Evolutionary conservation across 2,113 vertebrate species (phyloP).

Genomic region (Laticauda laticaudata): DNA sequence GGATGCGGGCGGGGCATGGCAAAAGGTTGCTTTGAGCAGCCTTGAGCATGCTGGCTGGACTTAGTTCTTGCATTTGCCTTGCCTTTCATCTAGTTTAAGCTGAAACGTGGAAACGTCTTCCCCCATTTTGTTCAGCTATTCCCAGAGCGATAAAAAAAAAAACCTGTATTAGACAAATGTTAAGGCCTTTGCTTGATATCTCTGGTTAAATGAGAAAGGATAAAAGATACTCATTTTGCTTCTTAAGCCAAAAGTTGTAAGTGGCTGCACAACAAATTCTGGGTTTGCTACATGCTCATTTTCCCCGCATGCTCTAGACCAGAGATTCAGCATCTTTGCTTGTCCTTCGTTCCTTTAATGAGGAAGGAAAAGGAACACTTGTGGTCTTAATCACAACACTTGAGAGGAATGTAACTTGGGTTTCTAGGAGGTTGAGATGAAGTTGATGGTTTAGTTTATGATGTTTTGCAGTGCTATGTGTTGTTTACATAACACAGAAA

Average conservation of each 20-base stretch:
- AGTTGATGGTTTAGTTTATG: neutral
- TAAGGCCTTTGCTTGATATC: neutral
- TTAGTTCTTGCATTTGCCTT: neutral
- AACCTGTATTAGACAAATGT: neutral
- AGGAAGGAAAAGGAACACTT: neutral
- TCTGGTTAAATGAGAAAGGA: neutral
- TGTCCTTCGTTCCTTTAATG: neutral
- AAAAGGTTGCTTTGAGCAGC: neutral
- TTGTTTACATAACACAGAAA: neutral
- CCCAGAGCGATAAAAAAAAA: neutral
- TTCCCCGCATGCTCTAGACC: neutral
- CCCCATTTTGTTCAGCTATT: neutral
- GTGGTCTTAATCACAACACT: neutral
- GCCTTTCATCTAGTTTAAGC: neutral
- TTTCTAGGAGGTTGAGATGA: neutral
- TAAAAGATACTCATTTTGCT: neutral
- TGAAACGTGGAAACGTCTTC: neutral
- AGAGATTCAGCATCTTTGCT: neutral
- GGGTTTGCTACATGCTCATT: neutral
- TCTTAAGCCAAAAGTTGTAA: neutral
- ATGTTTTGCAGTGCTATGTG: neutral
- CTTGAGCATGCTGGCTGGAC: neutral
- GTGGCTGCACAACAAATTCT: neutral
- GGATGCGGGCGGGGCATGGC: neutral
- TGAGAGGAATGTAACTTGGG: neutral